Conservation (phyloP, 2,888 invertebrate genomes). For the Archips xylosteana region DNA sequence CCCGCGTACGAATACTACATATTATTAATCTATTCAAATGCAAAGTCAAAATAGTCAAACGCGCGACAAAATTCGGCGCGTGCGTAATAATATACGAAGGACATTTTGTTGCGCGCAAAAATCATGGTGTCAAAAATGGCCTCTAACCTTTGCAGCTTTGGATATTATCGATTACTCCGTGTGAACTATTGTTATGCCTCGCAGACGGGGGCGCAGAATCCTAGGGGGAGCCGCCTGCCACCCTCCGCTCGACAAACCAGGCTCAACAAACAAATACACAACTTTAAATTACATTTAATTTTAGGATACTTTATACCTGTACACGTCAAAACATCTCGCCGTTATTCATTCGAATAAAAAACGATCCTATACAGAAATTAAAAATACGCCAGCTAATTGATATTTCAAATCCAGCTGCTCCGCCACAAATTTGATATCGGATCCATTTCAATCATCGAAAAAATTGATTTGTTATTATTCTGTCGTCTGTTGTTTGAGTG, state of each 20-base stretch:
- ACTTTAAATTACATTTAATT: constrained; percentile 50
- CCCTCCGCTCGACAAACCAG: constrained; percentile 46
- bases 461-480: constrained; percentile 13
- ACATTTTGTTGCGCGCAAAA: constrained; percentile 1
- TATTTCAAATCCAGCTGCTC: not conserved
- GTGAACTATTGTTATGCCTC: constrained; percentile 77
- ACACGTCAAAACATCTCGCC: not conserved
- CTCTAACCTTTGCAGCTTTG: constrained; percentile 47
- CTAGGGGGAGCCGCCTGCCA: constrained; percentile 64
- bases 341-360: not conserved
- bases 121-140: constrained; percentile 28
- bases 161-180: constrained; percentile 76
- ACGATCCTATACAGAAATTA: not conserved
- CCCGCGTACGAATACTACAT: no score
- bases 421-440: constrained; percentile 2
- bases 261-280: constrained; percentile 56
- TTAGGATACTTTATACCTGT: constrained; percentile 9
- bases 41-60: not conserved
- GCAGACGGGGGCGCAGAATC: constrained; percentile 75
- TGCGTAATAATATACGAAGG: not conserved
- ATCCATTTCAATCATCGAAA: constrained; percentile 10
- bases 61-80: not conserved
- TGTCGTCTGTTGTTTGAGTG: constrained; percentile 1
- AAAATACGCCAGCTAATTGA: not conserved
- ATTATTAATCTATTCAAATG: no score